These are phyloP conservation scores for Nomada flava DNA, from an alignment of 2,888 invertebrate genomes.

Conservation along the genomic window DNA sequence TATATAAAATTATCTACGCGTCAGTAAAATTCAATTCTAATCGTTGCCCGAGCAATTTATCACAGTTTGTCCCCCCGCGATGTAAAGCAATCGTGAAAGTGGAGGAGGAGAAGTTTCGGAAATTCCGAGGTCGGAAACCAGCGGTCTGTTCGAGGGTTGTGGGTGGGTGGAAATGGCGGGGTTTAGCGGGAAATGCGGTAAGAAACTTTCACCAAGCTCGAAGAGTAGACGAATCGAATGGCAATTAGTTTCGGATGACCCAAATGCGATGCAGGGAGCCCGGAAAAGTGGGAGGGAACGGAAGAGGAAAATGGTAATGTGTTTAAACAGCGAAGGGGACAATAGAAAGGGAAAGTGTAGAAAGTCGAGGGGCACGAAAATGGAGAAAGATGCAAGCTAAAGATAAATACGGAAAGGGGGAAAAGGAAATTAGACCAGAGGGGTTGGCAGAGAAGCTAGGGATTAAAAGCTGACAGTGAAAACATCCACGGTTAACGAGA, in stretches of 20 bases:
- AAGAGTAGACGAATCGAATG: conserved; percentile 64
- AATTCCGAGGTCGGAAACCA: conserved; percentile 53
- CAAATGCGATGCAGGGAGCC: conserved; percentile 16
- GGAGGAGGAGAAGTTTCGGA: conserved; percentile 39
- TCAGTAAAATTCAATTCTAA: not conserved
- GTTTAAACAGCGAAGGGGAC: not conserved
- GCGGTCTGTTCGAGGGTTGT: conserved; percentile 55
- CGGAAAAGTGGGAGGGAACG: not conserved
- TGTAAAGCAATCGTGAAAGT: conserved; percentile 20
- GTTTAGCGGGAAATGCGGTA: conserved; percentile 62
- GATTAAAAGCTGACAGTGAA: too few species aligned
- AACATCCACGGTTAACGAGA: too few species aligned
- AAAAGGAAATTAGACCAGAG: not conserved
- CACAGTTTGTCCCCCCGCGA: conserved; percentile 43
- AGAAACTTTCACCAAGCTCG: conserved; percentile 56
- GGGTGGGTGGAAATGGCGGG: conserved; percentile 19
- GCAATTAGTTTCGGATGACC: conserved; percentile 70
- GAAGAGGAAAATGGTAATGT: not conserved
- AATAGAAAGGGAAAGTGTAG: not conserved
- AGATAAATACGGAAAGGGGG: not conserved
- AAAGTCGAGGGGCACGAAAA: not conserved
- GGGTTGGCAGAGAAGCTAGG: not conserved
- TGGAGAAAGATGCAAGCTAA: too few species aligned
- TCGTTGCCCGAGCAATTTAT: conserved; percentile 38
- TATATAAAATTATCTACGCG: too few species aligned